Base-by-base conservation (phyloP, 2,797 vertebrate species). In the Loris lydekkerianus region DNA sequence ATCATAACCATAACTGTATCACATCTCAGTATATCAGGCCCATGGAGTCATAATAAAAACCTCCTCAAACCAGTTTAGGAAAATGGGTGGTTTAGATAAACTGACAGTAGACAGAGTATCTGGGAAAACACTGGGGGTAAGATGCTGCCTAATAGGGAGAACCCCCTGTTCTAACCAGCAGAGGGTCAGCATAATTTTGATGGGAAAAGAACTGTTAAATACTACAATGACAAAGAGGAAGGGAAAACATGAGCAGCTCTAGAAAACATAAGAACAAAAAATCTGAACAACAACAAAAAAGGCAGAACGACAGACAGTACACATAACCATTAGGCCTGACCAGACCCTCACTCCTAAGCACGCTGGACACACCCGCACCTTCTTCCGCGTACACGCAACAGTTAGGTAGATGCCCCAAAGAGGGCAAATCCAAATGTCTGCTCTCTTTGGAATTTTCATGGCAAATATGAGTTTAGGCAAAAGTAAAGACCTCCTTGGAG, bases 391-490 rank as follows among this genome's bases (percentile, higher is more conserved):
- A 61, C 69, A 58, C 49, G 82, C 3, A 60, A 15, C 23, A 10
- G 46, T 72, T 53, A 77, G 88, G 78, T 0, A 87, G 83, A 69
- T 29, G 88, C 92, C 92, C 93, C n/a, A 43, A 81, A 70, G 49
- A 20, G 89, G 96, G 92, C 97, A 88, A 75, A 85, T 56, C 69
- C 87, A 43, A 63, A 23, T 8, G 43, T 87, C 78, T 61, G 87
- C 90, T 96, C 65, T 96, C 96, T 96, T 95, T 97, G 97, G 97
- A 75, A 92, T 63, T 92, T 60, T 83, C 89, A 86, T 0, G 96
- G 94, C 63, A 34, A 76, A 88, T 96, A 63, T 31, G 80, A 94
- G 84, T 29, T 56, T 25, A 49, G 91, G 91, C 76, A 17, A 61
- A 61, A 21, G 56, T 18, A 58, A 61, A 82, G 94, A 15, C 81